These are phyloP conservation scores for Andrena bucephala DNA, from an alignment of 2,888 invertebrate genomes.

Conservation along the genomic window DNA sequence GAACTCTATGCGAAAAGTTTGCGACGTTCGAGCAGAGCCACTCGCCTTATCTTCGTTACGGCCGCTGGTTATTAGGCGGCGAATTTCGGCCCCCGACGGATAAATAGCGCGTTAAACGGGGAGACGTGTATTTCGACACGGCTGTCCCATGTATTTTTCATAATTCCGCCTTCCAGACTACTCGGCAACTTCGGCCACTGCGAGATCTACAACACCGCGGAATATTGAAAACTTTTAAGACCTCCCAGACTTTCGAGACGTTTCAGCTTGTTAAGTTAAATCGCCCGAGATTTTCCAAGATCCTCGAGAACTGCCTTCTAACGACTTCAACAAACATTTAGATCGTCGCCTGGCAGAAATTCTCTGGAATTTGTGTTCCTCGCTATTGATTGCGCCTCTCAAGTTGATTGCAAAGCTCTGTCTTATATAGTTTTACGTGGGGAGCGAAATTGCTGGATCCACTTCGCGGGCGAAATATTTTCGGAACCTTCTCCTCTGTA, in stretches of 20 bases:
- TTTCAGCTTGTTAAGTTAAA: neutral
- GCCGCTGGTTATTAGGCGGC: constrained; percentile 46
- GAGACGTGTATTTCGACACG: neutral
- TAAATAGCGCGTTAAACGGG: constrained; percentile 44
- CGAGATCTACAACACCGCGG: neutral
- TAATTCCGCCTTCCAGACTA: neutral
- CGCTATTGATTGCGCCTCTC: neutral
- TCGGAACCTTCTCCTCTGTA: neutral
- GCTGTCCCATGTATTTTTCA: neutral
- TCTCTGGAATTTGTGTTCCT: neutral
- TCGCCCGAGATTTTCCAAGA: neutral
- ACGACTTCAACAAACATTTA: neutral
- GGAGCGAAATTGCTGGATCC: no score
- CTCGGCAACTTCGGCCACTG: neutral
- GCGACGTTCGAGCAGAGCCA: constrained; percentile 40
- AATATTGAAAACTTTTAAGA: constrained; percentile 9
- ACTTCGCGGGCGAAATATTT: constrained; percentile 2
- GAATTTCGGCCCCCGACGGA: constrained; percentile 33
- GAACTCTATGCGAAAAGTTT: constrained; percentile 52
- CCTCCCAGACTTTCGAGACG: neutral
- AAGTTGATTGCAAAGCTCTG: neutral
- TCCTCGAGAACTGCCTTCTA: constrained; percentile 1
- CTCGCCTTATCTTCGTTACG: constrained; percentile 62
- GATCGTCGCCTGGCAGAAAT: neutral
- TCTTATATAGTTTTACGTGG: no score